phyloP scores from a whole-genome alignment of 2,888 invertebrate genomes.

The Malacosoma neustria region DNA sequence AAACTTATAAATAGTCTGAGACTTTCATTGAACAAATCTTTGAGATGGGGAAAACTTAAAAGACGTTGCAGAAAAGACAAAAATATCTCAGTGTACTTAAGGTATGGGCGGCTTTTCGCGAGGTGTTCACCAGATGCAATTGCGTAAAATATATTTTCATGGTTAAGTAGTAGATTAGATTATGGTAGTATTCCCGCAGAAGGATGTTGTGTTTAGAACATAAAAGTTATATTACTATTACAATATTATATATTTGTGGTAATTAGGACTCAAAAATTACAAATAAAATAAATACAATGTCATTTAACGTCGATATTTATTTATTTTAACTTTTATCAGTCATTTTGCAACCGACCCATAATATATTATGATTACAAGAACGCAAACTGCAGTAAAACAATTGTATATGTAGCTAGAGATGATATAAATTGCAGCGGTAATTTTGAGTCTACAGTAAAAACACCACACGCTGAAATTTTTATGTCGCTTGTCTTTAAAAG shows the following conservation, averaged over 20 bases:
- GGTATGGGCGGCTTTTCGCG: constrained; percentile 15
- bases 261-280: no score
- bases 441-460: constrained; percentile 21
- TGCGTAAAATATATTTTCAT: constrained; percentile 16
- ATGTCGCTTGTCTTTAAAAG: no score
- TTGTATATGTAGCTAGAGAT: constrained; percentile 20
- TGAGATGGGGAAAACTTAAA: constrained; percentile 20
- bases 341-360: no score
- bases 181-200: constrained; percentile 14
- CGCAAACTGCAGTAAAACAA: constrained; percentile 28
- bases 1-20: constrained; percentile 18
- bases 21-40: constrained; percentile 16
- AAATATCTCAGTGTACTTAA: constrained; percentile 19
- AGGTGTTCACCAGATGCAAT: constrained; percentile 19
- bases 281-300: no score
- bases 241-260: no score
- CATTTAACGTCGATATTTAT: no score
- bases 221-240: no score
- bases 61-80: constrained; percentile 9
- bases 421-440: constrained; percentile 17
- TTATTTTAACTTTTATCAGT: no score
- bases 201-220: no score
- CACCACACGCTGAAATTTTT: constrained; percentile 20
- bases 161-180: constrained; percentile 16
- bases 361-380: constrained; percentile 6